These are phyloP conservation scores for Conchocele bisecta DNA, from an alignment of 2,888 invertebrate genomes.

Conservation along the genomic window DNA sequence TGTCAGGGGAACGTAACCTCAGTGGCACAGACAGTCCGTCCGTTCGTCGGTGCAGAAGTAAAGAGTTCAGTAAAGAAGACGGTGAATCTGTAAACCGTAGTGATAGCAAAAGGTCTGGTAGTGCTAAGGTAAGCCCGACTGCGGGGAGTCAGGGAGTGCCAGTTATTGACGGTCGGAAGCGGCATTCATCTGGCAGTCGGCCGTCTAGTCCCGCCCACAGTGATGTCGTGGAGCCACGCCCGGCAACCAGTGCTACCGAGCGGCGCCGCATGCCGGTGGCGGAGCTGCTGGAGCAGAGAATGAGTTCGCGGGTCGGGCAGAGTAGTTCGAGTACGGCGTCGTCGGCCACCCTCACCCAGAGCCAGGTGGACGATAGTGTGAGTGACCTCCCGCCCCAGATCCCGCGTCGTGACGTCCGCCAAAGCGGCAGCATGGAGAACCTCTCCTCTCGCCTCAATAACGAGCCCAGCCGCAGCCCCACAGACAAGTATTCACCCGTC, in stretches of 20 bases:
- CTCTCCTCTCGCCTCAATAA: slow-evolving; percentile 51
- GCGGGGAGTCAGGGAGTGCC: slow-evolving; percentile 66
- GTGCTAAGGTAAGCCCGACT: slow-evolving; percentile 55
- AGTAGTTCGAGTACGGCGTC: slow-evolving; percentile 57
- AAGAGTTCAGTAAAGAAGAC: slow-evolving; percentile 50
- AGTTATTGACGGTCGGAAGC: slow-evolving; percentile 71
- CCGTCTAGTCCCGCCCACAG: slow-evolving; percentile 73
- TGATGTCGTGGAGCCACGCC: slow-evolving; percentile 57
- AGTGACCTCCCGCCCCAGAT: slow-evolving; percentile 59
- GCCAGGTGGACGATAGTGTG: slow-evolving; percentile 52
- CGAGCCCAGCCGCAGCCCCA: slow-evolving; percentile 59
- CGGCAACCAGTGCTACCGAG: slow-evolving; percentile 49
- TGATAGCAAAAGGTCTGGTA: slow-evolving; percentile 31
- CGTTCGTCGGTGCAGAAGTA: slow-evolving; percentile 58
- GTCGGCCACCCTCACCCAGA: slow-evolving; percentile 55
- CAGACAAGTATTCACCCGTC: slow-evolving; percentile 63
- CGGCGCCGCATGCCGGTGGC: slow-evolving; percentile 66
- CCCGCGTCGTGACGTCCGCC: slow-evolving; percentile 51
- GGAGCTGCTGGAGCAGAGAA: slow-evolving; percentile 70
- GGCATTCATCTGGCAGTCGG: slow-evolving; percentile 74
- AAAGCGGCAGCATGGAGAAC: slow-evolving; percentile 61
- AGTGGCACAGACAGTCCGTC: slow-evolving; percentile 52
- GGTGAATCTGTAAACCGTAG: slow-evolving; percentile 42
- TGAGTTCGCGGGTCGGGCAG: slow-evolving; percentile 54
- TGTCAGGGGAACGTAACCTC: slow-evolving; percentile 39